Conservation (phyloP, 2,888 invertebrate genomes). For the Sarcophaga caerulescens region DNA sequence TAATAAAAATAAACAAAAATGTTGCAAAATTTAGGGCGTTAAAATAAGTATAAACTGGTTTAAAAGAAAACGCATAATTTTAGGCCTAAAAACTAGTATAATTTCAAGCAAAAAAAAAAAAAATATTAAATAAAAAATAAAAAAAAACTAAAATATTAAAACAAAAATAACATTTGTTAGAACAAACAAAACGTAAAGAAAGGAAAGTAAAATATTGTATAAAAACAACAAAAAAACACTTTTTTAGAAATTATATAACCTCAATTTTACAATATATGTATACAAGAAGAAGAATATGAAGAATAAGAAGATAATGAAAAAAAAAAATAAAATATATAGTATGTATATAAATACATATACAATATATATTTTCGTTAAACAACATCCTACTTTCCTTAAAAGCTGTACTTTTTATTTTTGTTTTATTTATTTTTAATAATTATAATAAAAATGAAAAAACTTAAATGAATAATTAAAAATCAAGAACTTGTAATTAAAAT, state of each 20-base stretch:
- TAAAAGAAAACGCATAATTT: slow-evolving; percentile 55
- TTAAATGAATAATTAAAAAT: neutral
- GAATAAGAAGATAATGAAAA: neutral
- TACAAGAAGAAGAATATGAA: no score
- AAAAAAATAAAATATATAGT: slow-evolving; percentile 32
- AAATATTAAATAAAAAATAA: slow-evolving; percentile 6
- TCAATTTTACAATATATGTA: slow-evolving; percentile 31
- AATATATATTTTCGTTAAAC: slow-evolving; percentile 44
- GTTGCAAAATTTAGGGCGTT: slow-evolving; percentile 61
- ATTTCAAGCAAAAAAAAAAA: slow-evolving; percentile 51
- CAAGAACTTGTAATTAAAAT: slow-evolving; percentile 57
- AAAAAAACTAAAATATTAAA: slow-evolving; percentile 29
- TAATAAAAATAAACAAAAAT: slow-evolving; percentile 20
- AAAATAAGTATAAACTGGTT: slow-evolving; percentile 35
- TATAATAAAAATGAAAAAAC: neutral
- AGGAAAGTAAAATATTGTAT: slow-evolving; percentile 36
- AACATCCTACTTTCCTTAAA: neutral
- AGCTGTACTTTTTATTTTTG: neutral
- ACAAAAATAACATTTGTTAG: slow-evolving; percentile 29
- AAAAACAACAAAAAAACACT: slow-evolving; percentile 22
- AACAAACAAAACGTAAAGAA: slow-evolving; percentile 35
- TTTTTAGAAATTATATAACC: slow-evolving; percentile 58
- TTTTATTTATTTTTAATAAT: neutral
- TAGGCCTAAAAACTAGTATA: slow-evolving; percentile 67
- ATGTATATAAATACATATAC: slow-evolving; percentile 28